Evolutionary conservation across 2,797 vertebrate species (phyloP), one percentile per base, ranked within the genome.

Genomic region (Lerista edwardsae): DNA sequence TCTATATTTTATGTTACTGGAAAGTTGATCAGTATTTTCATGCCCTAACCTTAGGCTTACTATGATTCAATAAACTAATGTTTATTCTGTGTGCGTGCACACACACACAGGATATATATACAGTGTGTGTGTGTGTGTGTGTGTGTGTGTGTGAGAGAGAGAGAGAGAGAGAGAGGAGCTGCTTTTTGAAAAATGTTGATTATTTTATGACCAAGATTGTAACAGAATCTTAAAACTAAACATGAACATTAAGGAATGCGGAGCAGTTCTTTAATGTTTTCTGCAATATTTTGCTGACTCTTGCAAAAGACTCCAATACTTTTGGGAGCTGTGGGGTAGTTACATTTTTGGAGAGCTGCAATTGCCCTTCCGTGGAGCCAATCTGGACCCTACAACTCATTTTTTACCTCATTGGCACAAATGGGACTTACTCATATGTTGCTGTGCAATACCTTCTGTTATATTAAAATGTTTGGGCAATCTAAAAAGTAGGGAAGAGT

Each of bases 11-110:
- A 78, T 55, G 86, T 86, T 80, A 75, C 41, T 84, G 51, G 19
- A 82, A 82, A 86, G 83, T 65, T 12, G 75, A 25, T 47, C 44
- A 47, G 44, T 47, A 11, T 47, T 86, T 87, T 77, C 64, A 83
- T 0, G 1, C 67, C 81, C 65, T 62, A 87, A 81, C 0, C 25
- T 23, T 81, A 87, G 65, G n/a, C 2, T 59, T 86, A 79, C 4
- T n/a, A n/a, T 61, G 55, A 86, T 84, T 80, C n/a, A n/a, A n/a
- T 51, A 88, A 80, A 80, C 11, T 23, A 39, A 21, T 36, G 29
- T 87, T 89, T 84, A 1, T 59, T 82, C 65, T 64, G 86, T 6
- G 2, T 69, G 25, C 4, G 86, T 9, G 36, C 55, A 14, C n/a
- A n/a, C n/a, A n/a, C n/a, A n/a, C n/a, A n/a, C 27, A 17, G 9